Conservation (phyloP, 2,797 vertebrate genomes). For the Pipistrellus pygmaeus region DNA sequence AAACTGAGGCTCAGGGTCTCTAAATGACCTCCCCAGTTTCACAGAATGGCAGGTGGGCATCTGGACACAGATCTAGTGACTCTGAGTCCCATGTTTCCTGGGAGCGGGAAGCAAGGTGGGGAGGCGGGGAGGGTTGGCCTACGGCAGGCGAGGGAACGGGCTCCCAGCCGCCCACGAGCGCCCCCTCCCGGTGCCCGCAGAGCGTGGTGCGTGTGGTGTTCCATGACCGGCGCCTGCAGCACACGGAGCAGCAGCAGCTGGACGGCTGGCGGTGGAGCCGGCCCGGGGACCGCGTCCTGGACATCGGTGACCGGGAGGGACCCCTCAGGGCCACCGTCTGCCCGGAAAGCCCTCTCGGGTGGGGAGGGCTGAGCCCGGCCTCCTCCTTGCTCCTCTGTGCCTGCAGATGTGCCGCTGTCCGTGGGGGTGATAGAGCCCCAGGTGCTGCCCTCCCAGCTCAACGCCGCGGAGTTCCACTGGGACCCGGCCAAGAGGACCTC, state of each 20-base stretch:
- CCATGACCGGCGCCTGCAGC: slow-evolving; percentile 91
- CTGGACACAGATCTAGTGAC: not conserved
- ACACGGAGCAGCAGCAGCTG: slow-evolving; percentile 94
- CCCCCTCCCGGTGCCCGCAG: slow-evolving; percentile 75
- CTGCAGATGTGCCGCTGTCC: slow-evolving; percentile 81
- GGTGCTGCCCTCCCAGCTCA: slow-evolving; percentile 74
- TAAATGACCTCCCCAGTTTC: not conserved
- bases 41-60: not conserved
- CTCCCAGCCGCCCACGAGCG: not conserved
- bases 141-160: too few relatives aligned
- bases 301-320: slow-evolving; percentile 88
- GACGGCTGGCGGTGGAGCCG: slow-evolving; percentile 93
- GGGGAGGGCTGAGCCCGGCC: not conserved
- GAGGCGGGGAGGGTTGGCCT: not conserved
- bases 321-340: not conserved
- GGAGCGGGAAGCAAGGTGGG: not conserved
- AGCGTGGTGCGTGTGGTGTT: slow-evolving; percentile 91
- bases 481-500: slow-evolving; percentile 78
- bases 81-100: not conserved
- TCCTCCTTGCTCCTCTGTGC: not conserved
- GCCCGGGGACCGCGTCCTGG: slow-evolving; percentile 92
- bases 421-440: slow-evolving; percentile 78
- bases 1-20: not conserved
- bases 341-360: not conserved
- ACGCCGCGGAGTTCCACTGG: slow-evolving; percentile 81